Base-by-base conservation (phyloP, 2,113 vertebrate species). In the Scolopax mira region DNA sequence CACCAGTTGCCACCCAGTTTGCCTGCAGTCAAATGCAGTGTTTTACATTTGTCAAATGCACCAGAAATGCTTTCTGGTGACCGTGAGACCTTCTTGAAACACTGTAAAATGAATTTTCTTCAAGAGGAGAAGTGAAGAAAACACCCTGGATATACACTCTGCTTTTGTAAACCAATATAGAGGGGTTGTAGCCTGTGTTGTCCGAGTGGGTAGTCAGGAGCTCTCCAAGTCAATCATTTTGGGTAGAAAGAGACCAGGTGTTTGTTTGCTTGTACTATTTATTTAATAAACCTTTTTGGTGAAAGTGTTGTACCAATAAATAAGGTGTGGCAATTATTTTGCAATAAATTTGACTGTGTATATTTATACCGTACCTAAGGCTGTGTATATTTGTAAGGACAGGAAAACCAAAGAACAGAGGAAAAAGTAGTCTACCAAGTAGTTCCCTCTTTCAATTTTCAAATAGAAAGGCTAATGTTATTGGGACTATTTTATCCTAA, bases 321-420 rank as follows among this genome's bases (percentile, higher is more conserved):
- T 61, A 49, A 46, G 61, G 25, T 37, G 92, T 90, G 79, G 73
- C 25, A 57, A 54, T 87, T 92, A 54, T 90, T 96, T 95, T 95
- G 78, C 85, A 90, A 90, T 92, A 88, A 95, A 96, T 85, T 17
- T 67, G 54, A 23, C 39, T 49, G 70, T 92, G 86, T 93, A 17
- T 94, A 88, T 96, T 95, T 87, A 62, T 83, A 84, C 30, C 64
- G 33, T 66, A 71, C n/a, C 15, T 55, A 60, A 58, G 18, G 41
- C 64, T 67, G 52, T 41, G 11, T 65, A 4, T 65, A 80, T 67
- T 66, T 92, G 27, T 64, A 44, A 58, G 5, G 33, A 54, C 55
- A 74, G 44, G 33, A 70, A 60, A 54, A 41, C 48, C 41, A 79
- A 80, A 52, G 27, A 85, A 81, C 6, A 41, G 65, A 92, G n/a